Percentiles rank a stretch among this genome's conserved stretches.
phyloP scores from a whole-genome alignment of 2,888 invertebrate genomes.

The Miltochrista miniata region DNA sequence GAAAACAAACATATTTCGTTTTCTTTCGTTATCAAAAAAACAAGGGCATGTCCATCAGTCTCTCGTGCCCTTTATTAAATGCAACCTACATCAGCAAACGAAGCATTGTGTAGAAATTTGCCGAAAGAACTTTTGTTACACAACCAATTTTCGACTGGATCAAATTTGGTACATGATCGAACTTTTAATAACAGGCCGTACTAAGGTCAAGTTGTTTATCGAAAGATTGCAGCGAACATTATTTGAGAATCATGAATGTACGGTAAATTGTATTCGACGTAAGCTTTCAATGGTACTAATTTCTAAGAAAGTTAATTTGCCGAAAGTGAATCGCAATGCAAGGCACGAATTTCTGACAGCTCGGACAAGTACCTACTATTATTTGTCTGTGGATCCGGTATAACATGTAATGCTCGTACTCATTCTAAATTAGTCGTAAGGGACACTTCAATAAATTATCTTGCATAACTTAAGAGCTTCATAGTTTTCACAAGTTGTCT shows the following conservation, averaged over 20 bases:
- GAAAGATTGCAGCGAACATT: slow-evolving; percentile 12
- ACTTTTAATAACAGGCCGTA: slow-evolving; percentile 23
- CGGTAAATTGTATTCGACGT: neutral
- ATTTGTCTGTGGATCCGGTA: too few species aligned
- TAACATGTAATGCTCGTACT: too few species aligned
- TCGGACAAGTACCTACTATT: too few species aligned
- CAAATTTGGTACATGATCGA: slow-evolving; percentile 28
- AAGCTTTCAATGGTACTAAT: neutral
- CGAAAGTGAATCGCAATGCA: neutral
- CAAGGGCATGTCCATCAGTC: slow-evolving; percentile 27
- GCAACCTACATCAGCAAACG: slow-evolving; percentile 31
- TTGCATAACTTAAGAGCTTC: too few species aligned
- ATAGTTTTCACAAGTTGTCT: too few species aligned
- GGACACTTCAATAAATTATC: too few species aligned
- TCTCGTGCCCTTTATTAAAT: slow-evolving; percentile 32
- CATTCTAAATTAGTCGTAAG: too few species aligned
- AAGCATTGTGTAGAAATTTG: slow-evolving; percentile 26
- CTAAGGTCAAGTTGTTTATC: slow-evolving; percentile 24
- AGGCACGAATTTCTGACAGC: too few species aligned
- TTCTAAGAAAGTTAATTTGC: neutral
- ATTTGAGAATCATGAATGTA: slow-evolving; percentile 5
- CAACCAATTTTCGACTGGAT: slow-evolving; percentile 12
- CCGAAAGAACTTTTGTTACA: slow-evolving; percentile 13
- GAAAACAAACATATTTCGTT: slow-evolving; percentile 19
- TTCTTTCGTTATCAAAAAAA: slow-evolving; percentile 28